Conservation (phyloP, 2,797 vertebrate species). For the Sternarchorhynchus goeldii region DNA sequence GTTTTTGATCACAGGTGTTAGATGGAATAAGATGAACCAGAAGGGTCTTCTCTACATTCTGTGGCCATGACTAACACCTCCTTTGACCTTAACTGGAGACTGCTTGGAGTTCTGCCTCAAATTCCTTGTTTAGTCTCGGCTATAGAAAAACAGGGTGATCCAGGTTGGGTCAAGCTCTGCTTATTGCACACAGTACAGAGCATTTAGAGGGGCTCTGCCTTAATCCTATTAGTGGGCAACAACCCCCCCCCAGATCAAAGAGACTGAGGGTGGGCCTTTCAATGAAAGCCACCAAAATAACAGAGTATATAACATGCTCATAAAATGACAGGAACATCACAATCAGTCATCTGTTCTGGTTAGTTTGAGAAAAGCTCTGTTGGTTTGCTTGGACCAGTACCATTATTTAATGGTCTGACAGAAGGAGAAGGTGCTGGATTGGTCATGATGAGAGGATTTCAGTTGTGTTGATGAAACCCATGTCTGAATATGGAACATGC, state of each 20-base stretch:
- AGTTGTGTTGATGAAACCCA: conserved; percentile 1
- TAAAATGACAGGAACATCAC: conserved; percentile 23
- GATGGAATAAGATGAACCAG: conserved; percentile 30
- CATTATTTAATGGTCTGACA: conserved; percentile 15
- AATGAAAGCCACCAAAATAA: conserved; percentile 33
- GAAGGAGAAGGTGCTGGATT: conserved; percentile 3
- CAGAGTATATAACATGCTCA: neutral
- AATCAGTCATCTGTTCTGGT: conserved; percentile 14
- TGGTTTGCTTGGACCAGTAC: neutral
- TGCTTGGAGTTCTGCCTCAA: conserved; percentile 26
- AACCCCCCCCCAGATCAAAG: conserved; percentile 60
- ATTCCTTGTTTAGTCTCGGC: conserved; percentile 29
- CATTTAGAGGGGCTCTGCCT: conserved; percentile 60
- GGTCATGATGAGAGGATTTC: neutral
- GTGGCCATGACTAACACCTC: neutral
- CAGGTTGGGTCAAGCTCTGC: conserved; percentile 32
- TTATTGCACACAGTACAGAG: conserved; percentile 59
- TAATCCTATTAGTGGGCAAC: conserved; percentile 72
- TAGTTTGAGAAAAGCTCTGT: neutral
- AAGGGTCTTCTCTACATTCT: neutral
- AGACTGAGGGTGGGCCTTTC: conserved; percentile 20
- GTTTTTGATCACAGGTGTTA: neutral
- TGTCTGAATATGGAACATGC: conserved; percentile 16
- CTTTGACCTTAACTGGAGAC: conserved; percentile 16
- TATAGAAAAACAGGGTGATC: conserved; percentile 36